Evolutionary conservation across 2,113 vertebrate species (phyloP), one percentile per base, ranked within the genome.

Genomic region (Spheniscus mendiculus): DNA sequence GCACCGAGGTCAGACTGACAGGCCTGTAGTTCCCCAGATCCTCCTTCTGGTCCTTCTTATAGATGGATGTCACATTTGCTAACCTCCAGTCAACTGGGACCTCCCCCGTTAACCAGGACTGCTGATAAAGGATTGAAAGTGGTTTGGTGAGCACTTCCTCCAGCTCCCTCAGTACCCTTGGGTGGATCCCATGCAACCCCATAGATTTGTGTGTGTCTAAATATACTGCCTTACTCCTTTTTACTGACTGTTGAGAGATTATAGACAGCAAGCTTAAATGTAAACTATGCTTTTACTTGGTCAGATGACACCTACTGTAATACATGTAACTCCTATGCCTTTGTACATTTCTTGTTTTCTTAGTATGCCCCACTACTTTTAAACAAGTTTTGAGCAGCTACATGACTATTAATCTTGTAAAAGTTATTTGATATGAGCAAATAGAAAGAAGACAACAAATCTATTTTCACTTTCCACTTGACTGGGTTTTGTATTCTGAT

Each of bases 31-130:
- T 30, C 13, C 9, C 21, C 5, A 1, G 17, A 86, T 63, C 9
- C 8, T 86, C 21, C 11, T 67, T 69, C 73, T n/a, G 6, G 19
- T 6, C 6, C 4, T 87, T 50, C 53, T 56, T 42, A 12, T 61
- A 32, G 15, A 21, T 7, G 5, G 3, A 4, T 0, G 0, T 12
- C 47, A 55, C 12, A 7, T 40, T 83, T 49, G 3, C 6, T 25
- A 26, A 36, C 14, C 18, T 71, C 7, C 38, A 55, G 47, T 13
- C 15, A 25, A 3, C 8, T 4, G 12, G 15, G 32, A 72, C 38
- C 10, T 89, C 7, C 29, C 14, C 0, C 0, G 42, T 30, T 72
- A 83, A 8, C n/a, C 56, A 83, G 62, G 23, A 36, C 11, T 70
- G 38, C 32, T 40, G 32, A 16, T 22, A 69, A 72, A 69, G 19